Conservation (phyloP, 2,113 vertebrate genomes). For the Candoia aspera region DNA sequence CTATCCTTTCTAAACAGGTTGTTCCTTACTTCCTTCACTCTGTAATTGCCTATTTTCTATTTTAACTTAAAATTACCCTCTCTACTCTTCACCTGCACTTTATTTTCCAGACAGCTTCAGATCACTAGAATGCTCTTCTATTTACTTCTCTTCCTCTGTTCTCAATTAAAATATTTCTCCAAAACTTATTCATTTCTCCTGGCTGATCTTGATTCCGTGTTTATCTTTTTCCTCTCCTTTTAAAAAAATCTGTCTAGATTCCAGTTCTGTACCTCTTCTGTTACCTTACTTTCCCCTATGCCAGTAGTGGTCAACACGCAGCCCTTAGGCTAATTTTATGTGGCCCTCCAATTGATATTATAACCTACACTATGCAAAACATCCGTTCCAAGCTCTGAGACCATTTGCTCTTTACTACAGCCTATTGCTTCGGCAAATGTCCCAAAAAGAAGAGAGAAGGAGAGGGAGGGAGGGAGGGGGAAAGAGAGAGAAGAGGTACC, state of each 20-base stretch:
- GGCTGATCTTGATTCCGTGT: not conserved
- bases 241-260: not conserved
- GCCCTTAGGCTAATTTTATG: too few relatives aligned
- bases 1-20: not conserved
- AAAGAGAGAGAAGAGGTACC: too few relatives aligned
- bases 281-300: not conserved
- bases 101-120: not conserved
- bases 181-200: not conserved
- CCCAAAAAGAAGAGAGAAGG: too few relatives aligned
- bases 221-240: not conserved
- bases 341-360: too few relatives aligned
- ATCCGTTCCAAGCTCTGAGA: too few relatives aligned
- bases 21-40: not conserved
- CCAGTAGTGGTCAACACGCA: not conserved
- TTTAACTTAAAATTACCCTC: not conserved
- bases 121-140: not conserved
- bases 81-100: not conserved
- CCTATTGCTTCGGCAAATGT: too few relatives aligned
- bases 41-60: not conserved
- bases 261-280: not conserved
- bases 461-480: too few relatives aligned
- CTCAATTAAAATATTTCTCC: not conserved
- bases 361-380: too few relatives aligned
- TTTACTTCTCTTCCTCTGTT: not conserved
- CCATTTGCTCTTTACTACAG: too few relatives aligned